Evolutionary conservation across 2,797 vertebrate genomes (phyloP).

Genomic region (Astyanax mexicanus): DNA sequence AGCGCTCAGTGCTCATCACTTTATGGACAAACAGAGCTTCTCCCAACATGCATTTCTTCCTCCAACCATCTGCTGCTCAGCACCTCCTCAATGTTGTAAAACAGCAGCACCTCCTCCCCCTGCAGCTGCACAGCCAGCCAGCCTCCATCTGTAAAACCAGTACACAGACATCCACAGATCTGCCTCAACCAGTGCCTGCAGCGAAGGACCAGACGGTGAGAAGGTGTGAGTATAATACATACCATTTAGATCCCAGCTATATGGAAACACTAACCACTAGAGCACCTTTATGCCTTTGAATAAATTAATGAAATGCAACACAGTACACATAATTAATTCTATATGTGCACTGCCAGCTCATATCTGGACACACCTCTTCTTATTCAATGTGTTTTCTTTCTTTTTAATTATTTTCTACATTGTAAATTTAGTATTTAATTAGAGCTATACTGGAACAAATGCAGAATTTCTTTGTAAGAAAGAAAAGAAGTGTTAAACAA

Average conservation of each 20-base stretch:
- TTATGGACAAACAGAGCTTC: not conserved
- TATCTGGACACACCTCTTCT: no score
- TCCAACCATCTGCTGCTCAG: conserved; percentile 4
- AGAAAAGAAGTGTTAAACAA: no score
- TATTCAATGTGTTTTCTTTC: no score
- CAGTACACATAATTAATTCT: no score
- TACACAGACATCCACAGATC: conserved; percentile 39
- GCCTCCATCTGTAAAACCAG: conserved; percentile 33
- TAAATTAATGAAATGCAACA: no score
- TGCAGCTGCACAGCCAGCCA: not conserved
- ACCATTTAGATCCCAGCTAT: not conserved
- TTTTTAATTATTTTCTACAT: no score
- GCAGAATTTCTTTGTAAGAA: no score
- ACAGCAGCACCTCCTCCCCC: not conserved
- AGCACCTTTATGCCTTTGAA: no score
- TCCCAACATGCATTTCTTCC: not conserved
- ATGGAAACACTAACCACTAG: not conserved
- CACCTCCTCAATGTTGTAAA: conserved; percentile 5
- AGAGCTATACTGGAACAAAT: no score
- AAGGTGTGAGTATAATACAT: not conserved
- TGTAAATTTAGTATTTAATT: no score
- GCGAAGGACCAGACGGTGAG: conserved; percentile 23
- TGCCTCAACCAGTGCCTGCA: conserved; percentile 42
- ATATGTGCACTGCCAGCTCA: no score
- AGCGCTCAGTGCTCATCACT: not conserved